Evolutionary conservation across 2,888 invertebrate genomes (phyloP).

Genomic region (Drosophila imparisetae): DNA sequence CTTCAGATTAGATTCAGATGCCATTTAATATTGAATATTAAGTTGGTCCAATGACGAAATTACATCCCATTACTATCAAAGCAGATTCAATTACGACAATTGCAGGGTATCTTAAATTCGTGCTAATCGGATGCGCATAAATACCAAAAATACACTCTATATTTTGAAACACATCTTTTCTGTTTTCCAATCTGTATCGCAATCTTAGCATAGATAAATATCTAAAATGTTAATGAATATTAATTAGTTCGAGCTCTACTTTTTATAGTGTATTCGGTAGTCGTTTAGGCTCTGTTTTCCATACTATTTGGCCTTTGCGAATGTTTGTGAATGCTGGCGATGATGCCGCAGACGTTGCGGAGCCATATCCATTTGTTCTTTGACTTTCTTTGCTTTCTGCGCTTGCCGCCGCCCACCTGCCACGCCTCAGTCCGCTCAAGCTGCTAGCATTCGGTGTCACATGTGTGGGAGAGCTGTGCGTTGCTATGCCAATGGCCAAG

Average conservation of each 20-base stretch:
- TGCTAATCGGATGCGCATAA: neutral
- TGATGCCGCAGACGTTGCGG: constrained; percentile 35
- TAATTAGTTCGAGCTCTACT: neutral
- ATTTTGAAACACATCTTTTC: neutral
- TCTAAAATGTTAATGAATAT: too few species aligned
- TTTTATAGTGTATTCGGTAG: constrained; percentile 22
- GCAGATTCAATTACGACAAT: neutral
- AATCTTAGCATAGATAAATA: neutral
- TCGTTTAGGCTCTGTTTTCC: neutral
- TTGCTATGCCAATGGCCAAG: constrained; percentile 40
- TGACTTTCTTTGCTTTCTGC: constrained; percentile 77
- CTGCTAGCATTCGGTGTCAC: neutral
- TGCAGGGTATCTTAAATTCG: neutral
- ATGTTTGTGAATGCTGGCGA: constrained; percentile 37
- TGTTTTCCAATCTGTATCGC: neutral
- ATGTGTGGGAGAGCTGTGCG: constrained; percentile 35
- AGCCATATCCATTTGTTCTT: constrained; percentile 75
- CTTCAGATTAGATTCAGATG: neutral
- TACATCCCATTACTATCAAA: neutral
- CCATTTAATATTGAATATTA: constrained; percentile 1
- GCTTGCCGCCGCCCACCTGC: constrained; percentile 25
- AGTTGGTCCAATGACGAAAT: too few species aligned
- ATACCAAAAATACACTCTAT: neutral
- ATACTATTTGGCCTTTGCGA: constrained; percentile 30
- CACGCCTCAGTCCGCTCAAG: neutral